Base-by-base conservation (phyloP, 1,140 invertebrate genomes). In the Cotesia vestalis region DNA sequence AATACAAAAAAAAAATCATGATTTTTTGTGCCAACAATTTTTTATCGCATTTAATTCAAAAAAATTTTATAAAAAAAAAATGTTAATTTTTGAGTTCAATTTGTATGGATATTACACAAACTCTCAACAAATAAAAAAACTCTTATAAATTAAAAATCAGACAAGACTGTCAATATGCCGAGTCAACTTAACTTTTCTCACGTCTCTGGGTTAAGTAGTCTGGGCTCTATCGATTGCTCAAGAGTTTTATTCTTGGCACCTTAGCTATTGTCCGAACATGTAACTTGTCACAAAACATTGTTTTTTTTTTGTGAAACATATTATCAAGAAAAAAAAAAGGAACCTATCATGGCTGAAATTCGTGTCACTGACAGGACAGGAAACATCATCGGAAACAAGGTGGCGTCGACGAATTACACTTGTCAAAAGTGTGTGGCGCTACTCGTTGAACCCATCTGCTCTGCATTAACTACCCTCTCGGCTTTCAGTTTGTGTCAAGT, bases 131-230 rank as follows among this genome's bases (percentile, higher is more conserved):
- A 55, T 27, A 12, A 60, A 20, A 9, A 60, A 60, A 12, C n/a
- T 14, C 8, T 40, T 62, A 46, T 40, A 36, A 27, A 59, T 59
- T 59, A 9, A 5, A 17, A 20, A 59, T 59, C 57, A 59, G 17
- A 20, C 57, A 59, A 59, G 14, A 11, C 11, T 46, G 14, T 20
- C n/a, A 67, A 36, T 53, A 12, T 67, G 66, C 51, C 66, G 67
- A 69, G 67, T 40, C 67, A 40, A 57, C 51, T 57, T 35, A n/a
- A 20, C 51, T 40, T 8, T 51, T 66, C 20, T 63, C 34, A 20
- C 35, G 27, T 55, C 61, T 72, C 62, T 72, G 52, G 63, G 71
- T 72, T 72, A 67, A 66, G 71, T 72, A 72, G 63, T 72, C 63
- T 72, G 36, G 69, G 53, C 38, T 40, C 62, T 67, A 72, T 72